A percentile compares a stretch with the other conserved stretches of the same genome.
phyloP scores from a whole-genome alignment of 1,140 invertebrate genomes.

The Amyelois transitella region DNA sequence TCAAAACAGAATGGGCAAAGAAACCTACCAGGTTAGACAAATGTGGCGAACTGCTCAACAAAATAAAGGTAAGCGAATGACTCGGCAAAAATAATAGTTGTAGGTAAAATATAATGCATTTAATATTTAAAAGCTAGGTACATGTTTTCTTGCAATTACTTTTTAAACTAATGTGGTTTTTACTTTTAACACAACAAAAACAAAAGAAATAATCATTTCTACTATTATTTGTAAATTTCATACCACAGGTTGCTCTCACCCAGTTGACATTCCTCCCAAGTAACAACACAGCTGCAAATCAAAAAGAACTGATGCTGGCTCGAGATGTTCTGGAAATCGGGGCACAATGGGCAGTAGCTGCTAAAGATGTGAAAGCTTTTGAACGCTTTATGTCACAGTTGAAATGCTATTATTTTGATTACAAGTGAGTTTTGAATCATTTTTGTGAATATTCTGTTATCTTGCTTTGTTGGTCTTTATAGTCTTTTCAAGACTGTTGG shows the following conservation, averaged over 20 bases:
- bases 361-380: conserved; percentile 94
- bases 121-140: conserved; percentile 19
- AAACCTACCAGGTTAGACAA: conserved; percentile 80
- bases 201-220: too few species aligned
- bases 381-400: conserved; percentile 97
- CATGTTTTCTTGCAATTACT: too few species aligned
- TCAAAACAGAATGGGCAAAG: conserved; percentile 84
- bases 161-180: too few species aligned
- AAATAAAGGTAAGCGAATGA: conserved; percentile 80
- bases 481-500: too few species aligned
- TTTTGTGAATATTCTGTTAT: too few species aligned
- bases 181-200: too few species aligned
- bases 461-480: too few species aligned
- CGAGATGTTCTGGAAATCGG: conserved; percentile 96
- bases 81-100: conserved; percentile 22
- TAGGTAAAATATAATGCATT: conserved; percentile 1
- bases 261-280: conserved; percentile 91
- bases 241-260: conserved; percentile 85
- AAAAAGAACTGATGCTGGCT: conserved; percentile 91
- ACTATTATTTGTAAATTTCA: too few species aligned
- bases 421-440: conserved; percentile 79
- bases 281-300: conserved; percentile 83
- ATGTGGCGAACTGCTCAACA: conserved; percentile 82
- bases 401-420: conserved; percentile 98
- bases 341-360: conserved; percentile 94